Evolutionary conservation across 2,113 vertebrate species (phyloP).

Genomic region (Prinia subflava): DNA sequence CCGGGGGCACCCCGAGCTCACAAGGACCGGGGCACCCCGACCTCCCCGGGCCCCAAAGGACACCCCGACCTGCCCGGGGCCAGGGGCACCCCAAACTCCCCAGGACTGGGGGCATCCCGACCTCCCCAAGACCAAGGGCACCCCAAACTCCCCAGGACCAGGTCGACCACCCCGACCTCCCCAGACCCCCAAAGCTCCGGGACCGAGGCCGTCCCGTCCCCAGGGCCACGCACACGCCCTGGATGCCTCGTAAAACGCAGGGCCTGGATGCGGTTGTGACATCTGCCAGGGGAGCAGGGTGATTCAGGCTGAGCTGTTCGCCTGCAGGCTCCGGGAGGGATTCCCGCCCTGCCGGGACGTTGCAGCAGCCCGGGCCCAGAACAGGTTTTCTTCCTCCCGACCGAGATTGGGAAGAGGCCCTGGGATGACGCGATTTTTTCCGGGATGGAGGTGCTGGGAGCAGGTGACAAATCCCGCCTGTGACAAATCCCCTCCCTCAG

Average conservation of each 20-base stretch:
- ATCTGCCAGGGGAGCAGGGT: background rate
- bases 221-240: background rate
- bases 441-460: background rate
- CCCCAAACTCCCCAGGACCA: no score
- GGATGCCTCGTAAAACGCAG: constrained; percentile 25
- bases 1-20: no score
- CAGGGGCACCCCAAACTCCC: no score
- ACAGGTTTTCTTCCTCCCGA: background rate
- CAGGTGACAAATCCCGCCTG: background rate
- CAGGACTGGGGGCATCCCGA: no score
- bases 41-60: accelerated
- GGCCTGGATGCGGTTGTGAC: constrained; percentile 34
- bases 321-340: background rate
- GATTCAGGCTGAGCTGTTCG: constrained; percentile 46
- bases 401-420: background rate
- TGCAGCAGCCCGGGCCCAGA: background rate
- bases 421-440: background rate
- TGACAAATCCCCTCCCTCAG: background rate
- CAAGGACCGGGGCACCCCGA: no score
- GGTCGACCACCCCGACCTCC: no score
- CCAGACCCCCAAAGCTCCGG: background rate
- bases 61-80: no score
- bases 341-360: constrained; percentile 6
- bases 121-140: no score
- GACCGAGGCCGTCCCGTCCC: background rate